phyloP scores from a whole-genome alignment of 2,113 vertebrate species.

The Hymenochirus boettgeri region DNA sequence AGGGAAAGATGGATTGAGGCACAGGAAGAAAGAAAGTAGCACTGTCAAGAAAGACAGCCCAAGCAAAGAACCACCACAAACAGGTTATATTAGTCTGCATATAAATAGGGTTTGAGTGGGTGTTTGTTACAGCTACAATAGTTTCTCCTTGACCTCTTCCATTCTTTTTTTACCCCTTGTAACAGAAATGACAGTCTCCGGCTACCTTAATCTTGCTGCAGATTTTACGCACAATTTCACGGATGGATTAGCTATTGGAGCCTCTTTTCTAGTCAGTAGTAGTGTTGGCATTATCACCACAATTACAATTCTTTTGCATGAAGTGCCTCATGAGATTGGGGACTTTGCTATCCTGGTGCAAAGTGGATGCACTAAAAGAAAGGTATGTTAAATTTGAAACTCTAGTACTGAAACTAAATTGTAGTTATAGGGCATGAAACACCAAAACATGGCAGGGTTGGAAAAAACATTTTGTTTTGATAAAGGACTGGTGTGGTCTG shows the following conservation, averaged over 20 bases:
- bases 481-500: too few species aligned
- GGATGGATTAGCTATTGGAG: constrained; percentile 83
- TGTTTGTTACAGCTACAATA: constrained; percentile 26
- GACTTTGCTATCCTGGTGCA: constrained; percentile 90
- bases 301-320: constrained; percentile 83
- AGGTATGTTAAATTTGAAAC: constrained; percentile 75
- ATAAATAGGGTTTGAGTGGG: constrained; percentile 22
- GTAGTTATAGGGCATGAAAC: too few species aligned
- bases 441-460: too few species aligned
- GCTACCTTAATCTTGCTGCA: constrained; percentile 84
- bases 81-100: constrained; percentile 23
- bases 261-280: constrained; percentile 77
- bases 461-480: too few species aligned
- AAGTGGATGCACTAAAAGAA: constrained; percentile 85
- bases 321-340: constrained; percentile 90
- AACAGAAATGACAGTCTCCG: constrained; percentile 80
- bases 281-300: constrained; percentile 78
- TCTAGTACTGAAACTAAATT: background rate
- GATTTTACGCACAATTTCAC: constrained; percentile 91
- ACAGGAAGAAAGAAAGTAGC: constrained; percentile 46
- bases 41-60: constrained; percentile 40
- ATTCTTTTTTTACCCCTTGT: background rate
- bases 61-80: constrained; percentile 50
- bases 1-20: constrained; percentile 30
- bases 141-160: background rate